These are phyloP conservation scores for Dolichoris vasculosae DNA, from an alignment of 1,140 invertebrate species.

Conservation along the genomic window DNA sequence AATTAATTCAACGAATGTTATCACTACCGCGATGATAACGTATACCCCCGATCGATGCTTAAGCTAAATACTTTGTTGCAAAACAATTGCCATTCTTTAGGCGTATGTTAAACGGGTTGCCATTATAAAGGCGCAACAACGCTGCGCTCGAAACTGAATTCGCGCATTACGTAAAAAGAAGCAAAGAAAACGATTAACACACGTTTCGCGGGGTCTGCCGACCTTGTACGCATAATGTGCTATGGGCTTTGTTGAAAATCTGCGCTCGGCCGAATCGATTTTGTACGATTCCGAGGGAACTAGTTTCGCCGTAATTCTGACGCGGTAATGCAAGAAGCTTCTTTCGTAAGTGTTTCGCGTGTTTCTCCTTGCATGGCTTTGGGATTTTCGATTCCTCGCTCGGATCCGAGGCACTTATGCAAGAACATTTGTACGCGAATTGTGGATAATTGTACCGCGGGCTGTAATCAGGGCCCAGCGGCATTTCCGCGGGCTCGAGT, in stretches of 20 bases:
- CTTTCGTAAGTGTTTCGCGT: constrained; percentile 15
- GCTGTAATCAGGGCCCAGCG: too few relatives aligned
- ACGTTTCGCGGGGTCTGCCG: not conserved
- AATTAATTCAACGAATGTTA: too few relatives aligned
- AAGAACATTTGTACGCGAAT: not conserved
- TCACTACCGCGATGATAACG: too few relatives aligned
- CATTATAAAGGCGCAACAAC: not conserved
- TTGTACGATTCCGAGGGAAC: not conserved
- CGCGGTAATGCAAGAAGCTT: not conserved
- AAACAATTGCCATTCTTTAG: not conserved
- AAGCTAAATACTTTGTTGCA: not conserved
- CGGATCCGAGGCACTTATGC: not conserved
- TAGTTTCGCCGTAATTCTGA: not conserved
- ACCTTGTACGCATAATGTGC: not conserved
- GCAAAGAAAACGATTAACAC: not conserved
- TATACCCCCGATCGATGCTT: not conserved
- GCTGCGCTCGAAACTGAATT: not conserved
- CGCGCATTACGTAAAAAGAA: not conserved
- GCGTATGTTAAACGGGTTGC: not conserved
- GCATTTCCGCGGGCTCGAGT: not conserved
- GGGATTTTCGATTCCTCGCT: not conserved
- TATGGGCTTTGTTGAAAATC: not conserved
- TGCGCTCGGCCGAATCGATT: constrained; percentile 11
- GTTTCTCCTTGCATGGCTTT: not conserved
- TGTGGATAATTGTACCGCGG: not conserved